Percentiles rank a stretch among this genome's conserved stretches.
phyloP scores from a whole-genome alignment of 53 echinoderm and acorn worm species.

The Apostichopus leukothele region DNA sequence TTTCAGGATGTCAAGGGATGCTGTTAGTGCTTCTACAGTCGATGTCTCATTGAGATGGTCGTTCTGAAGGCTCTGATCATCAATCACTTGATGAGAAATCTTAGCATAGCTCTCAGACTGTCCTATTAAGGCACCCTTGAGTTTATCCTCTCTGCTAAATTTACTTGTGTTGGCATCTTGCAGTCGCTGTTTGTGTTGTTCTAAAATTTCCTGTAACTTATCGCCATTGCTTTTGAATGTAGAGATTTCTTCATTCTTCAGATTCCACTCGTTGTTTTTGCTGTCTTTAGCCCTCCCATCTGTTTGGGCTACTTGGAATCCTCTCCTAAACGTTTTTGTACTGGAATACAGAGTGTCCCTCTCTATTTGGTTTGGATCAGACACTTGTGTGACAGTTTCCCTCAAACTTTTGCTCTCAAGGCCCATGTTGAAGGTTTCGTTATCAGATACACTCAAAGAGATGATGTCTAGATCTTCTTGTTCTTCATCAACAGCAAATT shows the following conservation, averaged over 20 bases:
- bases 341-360: not conserved
- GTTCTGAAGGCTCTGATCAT: not conserved
- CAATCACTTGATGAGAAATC: not conserved
- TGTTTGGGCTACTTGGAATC: not conserved
- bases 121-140: not conserved
- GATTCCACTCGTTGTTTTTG: not conserved
- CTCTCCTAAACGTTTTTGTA: not conserved
- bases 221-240: not conserved
- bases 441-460: not conserved
- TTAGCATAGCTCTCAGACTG: not conserved
- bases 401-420: not conserved
- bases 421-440: not conserved
- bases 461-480: not conserved
- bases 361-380: not conserved
- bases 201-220: not conserved
- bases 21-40: not conserved
- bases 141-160: not conserved
- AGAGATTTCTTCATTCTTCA: not conserved
- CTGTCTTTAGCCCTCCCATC: constrained; percentile 10
- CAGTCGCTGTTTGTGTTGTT: not conserved
- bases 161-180: not conserved
- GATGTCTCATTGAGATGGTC: not conserved
- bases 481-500: not conserved
- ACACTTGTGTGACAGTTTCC: not conserved
- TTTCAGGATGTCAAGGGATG: not conserved